Percentiles rank a stretch among this genome's conserved stretches.
Conservation (phyloP, 92 coral and sea anemone genomes). For the Palythoa grandis region DNA sequence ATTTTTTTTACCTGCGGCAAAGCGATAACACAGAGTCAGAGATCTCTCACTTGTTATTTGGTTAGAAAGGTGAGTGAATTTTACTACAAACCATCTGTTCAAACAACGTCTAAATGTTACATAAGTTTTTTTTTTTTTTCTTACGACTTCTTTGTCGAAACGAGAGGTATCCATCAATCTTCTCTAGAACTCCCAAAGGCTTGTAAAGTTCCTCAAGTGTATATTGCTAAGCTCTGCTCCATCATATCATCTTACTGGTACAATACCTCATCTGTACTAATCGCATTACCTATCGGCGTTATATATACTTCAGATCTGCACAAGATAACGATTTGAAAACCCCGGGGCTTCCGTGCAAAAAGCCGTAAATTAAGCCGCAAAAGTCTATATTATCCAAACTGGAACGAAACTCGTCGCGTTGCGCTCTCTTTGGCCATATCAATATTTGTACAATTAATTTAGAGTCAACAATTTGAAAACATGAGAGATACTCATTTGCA, state of each 20-base stretch:
- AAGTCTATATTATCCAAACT: conserved; percentile 15
- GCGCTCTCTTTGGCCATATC: conserved; percentile 31
- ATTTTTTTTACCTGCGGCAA: conserved; percentile 47
- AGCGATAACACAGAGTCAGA: conserved; percentile 31
- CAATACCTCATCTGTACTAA: conserved; percentile 50
- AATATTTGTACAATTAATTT: conserved; percentile 88
- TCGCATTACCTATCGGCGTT: conserved; percentile 55
- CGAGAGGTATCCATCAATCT: neutral
- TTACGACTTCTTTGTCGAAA: neutral
- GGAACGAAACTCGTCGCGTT: conserved; percentile 5
- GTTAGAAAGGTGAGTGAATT: neutral
- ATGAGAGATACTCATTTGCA: conserved; percentile 67
- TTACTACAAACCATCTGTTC: neutral
- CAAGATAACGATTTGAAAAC: conserved; percentile 59
- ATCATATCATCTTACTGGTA: conserved; percentile 58
- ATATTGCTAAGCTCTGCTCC: conserved; percentile 23
- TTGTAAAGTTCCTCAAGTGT: conserved; percentile 26
- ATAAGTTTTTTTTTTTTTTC: neutral
- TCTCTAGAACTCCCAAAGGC: neutral
- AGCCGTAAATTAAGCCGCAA: conserved; percentile 4
- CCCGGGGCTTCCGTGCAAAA: conserved; percentile 51
- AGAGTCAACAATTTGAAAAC: conserved; percentile 61
- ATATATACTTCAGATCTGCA: conserved; percentile 29
- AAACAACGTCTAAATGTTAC: neutral
- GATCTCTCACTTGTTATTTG: neutral